Evolutionary conservation across 2,113 vertebrate species (phyloP), one percentile per base, ranked within the genome.

Genomic region (Myrmecophaga tridactyla): DNA sequence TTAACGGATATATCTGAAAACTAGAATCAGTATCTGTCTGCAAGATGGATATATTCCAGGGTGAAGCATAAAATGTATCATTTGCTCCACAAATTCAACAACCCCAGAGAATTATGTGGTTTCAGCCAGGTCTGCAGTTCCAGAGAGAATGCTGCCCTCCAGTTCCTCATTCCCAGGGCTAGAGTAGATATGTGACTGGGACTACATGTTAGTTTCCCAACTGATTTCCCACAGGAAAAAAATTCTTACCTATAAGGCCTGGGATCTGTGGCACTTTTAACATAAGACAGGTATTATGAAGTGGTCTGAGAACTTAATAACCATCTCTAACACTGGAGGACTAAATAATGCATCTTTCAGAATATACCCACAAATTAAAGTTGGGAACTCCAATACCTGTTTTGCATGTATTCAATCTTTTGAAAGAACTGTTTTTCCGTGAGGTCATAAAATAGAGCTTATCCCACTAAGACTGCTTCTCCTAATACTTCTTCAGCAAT

Each of bases 381-480:
- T 53, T 51, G 65, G 6, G n/a, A 92, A 90, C n/a, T n/a, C n/a
- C 20, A 72, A 12, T 23, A 36, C 12, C 3, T 53, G 25, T 21
- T 85, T 92, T 86, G 27, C 39, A 12, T 63, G 18, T 43, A 63
- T 53, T 72, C 48, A 62, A 0, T 27, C 18, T 3, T 77, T 70
- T n/a, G 48, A 76, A 81, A 86, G 69, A 43, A 36, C 4, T 72
- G 21, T 72, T 94, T 95, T 95, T 82, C 60, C 89, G 31, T 53
- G 73, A 93, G 23, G 21, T 76, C 41, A 67, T 70, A 58, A 73
- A 88, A 80, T 9, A 65, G 25, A 77, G 67, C 62, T 86, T 17
- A 63, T 53, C 56, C n/a, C 25, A 51, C 14, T 43, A 92, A 77
- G 58, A 46, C 13, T 51, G 23, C 75, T 86, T 76, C 77, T 48